phyloP scores from a whole-genome alignment of 92 coral and sea anemone species.

The Porites evermanni region DNA sequence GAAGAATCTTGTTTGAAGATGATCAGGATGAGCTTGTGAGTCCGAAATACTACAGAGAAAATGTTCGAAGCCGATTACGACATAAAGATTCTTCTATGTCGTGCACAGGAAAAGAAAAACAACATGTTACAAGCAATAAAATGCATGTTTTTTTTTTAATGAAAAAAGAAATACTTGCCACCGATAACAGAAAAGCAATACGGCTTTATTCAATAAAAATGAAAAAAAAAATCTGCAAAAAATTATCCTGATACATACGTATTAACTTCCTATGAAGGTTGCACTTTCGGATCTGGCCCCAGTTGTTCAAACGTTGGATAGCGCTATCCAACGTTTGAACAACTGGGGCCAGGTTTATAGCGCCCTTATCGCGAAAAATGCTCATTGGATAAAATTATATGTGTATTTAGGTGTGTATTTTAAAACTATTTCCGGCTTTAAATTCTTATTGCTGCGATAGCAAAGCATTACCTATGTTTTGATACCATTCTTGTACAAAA shows the following conservation, averaged over 20 bases:
- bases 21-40: neutral
- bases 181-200: neutral
- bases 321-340: too few relatives aligned
- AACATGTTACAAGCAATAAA: neutral
- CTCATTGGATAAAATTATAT: neutral
- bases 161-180: neutral
- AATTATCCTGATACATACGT: neutral
- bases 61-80: too few relatives aligned
- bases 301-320: too few relatives aligned
- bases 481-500: neutral
- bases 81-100: too few relatives aligned
- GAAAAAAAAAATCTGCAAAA: neutral
- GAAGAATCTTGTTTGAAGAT: conserved; percentile 29
- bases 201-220: neutral
- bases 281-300: neutral
- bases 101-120: too few relatives aligned
- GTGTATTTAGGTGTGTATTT: neutral
- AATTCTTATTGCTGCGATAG: conserved; percentile 1
- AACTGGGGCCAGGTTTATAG: neutral
- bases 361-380: neutral
- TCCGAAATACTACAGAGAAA: too few relatives aligned
- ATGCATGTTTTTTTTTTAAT: neutral
- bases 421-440: neutral
- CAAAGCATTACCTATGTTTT: neutral
- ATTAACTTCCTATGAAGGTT: neutral